Evolutionary conservation across 2,888 invertebrate genomes (phyloP).

Genomic region (Euzetes globulus): DNA sequence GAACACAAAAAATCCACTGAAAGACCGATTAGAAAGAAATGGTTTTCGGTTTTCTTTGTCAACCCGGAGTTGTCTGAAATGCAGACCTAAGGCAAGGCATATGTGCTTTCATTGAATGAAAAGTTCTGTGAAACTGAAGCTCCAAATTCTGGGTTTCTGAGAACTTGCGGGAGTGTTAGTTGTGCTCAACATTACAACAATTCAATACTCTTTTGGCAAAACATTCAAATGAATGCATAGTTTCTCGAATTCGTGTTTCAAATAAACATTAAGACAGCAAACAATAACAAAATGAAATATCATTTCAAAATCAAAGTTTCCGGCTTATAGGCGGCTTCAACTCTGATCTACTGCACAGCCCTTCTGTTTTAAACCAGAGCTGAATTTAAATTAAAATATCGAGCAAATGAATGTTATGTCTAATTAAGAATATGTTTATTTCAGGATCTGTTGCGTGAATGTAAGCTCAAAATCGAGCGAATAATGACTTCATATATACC

Average conservation of each 20-base stretch:
- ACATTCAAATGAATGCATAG: conserved; percentile 3
- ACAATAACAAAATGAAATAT: conserved; percentile 18
- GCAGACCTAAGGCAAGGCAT: not conserved
- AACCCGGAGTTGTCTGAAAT: not conserved
- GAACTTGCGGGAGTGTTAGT: conserved; percentile 1
- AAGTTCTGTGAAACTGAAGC: conserved; percentile 3
- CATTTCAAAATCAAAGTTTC: conserved; percentile 9
- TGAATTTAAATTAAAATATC: not conserved
- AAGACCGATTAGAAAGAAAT: not conserved
- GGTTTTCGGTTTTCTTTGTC: too few species aligned
- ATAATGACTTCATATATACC: conserved; percentile 53
- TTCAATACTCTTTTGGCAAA: conserved; percentile 9
- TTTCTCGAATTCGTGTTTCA: not conserved
- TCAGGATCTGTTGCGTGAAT: conserved; percentile 71
- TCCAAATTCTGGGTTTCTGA: conserved; percentile 9
- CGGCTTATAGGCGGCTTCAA: not conserved
- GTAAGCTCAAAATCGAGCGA: conserved; percentile 69
- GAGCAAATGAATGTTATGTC: not conserved
- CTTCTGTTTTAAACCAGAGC: not conserved
- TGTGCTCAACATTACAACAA: not conserved
- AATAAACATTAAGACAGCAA: conserved; percentile 14
- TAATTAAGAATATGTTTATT: conserved; percentile 37
- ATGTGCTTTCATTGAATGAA: not conserved
- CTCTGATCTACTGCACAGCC: too few species aligned
- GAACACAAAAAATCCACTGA: not conserved